Evolutionary conservation across 2,888 invertebrate species (phyloP), one percentile per base, ranked within the genome.

Genomic region (Cordilura impudica): DNA sequence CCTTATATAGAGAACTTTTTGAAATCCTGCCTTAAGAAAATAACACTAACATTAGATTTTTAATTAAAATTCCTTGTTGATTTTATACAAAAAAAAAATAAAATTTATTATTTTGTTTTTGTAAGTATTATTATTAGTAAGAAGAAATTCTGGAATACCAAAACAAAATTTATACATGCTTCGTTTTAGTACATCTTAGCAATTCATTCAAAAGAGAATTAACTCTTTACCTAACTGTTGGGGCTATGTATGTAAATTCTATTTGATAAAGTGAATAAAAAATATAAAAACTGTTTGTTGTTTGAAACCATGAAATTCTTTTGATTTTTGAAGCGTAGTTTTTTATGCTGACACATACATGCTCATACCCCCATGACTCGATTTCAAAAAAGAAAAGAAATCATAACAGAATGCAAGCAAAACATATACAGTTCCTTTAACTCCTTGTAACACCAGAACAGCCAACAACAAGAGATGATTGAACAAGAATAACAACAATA

Each of bases 281-380:
- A 21, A 39, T 2, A 43, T 8, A 35, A 23, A 23, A 58, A 53
- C 10, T 23, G 29, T 16, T 16, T 63, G 58, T 26, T 56, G 18
- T 67, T 61, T 72, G n/a, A 43, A 54, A 67, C 18, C 16, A 51
- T 23, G 45, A 35, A 73, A 60, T 39, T 53, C 60, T 60, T 78
- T 78, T 78, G 69, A 73, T 78, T 78, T 73, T 67, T 73, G 65
- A 65, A 74, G 70, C 70, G 47, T 53, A 56, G 5, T 66, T 49
- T 51, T 61, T 78, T 67, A 16, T 73, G 65, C 73, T 78, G 78
- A 78, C 78, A 65, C 78, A 78, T 60, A 31, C 35, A 49, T 14
- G 21, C 23, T 10, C 8, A 67, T 23, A 45, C 18, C 21, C 29
- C 54, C 63, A n/a, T 56, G 8, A 12, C 23, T 67, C 16, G 35